Evolutionary conservation across 2,113 vertebrate species (phyloP).

Genomic region (Balaenoptera acutorostrata): DNA sequence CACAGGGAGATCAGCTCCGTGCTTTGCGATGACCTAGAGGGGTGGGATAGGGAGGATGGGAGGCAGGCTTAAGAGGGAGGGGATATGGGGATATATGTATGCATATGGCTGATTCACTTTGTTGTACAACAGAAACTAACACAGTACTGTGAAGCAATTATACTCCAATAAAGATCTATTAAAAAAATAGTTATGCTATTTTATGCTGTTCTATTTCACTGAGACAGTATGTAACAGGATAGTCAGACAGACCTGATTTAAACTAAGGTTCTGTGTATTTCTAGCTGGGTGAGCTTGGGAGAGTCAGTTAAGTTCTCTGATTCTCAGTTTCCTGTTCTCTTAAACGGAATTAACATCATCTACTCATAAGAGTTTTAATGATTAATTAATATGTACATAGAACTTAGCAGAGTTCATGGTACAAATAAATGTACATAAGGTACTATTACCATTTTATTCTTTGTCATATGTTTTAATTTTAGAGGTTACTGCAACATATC

Average conservation of each 20-base stretch:
- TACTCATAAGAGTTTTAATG: neutral
- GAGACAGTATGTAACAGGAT: neutral
- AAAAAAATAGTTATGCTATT: neutral
- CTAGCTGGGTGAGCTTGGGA: neutral
- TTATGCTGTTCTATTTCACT: neutral
- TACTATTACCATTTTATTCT: neutral
- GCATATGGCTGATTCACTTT: rapidly evolving
- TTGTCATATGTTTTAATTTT: neutral
- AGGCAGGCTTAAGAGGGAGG: too few species aligned
- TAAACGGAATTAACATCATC: neutral
- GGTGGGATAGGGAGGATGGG: too few species aligned
- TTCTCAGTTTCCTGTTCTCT: neutral
- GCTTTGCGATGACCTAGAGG: too few species aligned
- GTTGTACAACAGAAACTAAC: too few species aligned
- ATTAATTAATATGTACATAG: neutral
- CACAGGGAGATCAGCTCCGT: too few species aligned
- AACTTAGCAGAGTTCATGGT: neutral
- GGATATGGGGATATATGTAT: too few species aligned
- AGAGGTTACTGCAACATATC: neutral
- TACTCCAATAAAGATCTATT: too few species aligned
- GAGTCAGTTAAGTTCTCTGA: neutral
- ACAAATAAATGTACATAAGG: neutral
- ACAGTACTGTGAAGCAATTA: too few species aligned
- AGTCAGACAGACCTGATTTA: neutral
- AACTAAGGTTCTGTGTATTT: neutral